Percentiles rank a stretch among this genome's conserved stretches.
Conservation (phyloP, 1,140 invertebrate species). For the Holcopasites calliopsidis region DNA sequence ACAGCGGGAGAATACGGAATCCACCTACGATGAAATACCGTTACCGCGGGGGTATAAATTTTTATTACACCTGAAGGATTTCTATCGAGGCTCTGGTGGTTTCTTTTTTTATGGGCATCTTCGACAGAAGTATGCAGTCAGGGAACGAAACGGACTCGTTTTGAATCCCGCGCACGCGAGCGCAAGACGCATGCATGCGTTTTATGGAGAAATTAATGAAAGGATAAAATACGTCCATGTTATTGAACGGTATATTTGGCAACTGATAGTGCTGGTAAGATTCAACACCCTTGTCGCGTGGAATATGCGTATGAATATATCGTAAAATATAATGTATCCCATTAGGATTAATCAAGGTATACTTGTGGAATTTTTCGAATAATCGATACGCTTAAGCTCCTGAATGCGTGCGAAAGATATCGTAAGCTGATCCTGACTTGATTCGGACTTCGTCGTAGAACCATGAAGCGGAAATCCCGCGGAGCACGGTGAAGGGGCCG, state of each 20-base stretch:
- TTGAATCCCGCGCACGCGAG: not conserved
- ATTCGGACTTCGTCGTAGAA: not conserved
- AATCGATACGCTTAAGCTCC: no score
- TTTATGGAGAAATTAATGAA: not conserved
- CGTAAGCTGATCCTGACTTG: no score
- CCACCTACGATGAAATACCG: slow-evolving; percentile 41
- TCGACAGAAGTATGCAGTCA: not conserved
- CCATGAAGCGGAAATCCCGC: slow-evolving; percentile 10
- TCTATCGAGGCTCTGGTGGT: not conserved
- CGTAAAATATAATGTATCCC: no score
- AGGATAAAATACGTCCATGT: not conserved
- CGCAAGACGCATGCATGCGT: not conserved
- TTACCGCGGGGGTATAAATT: slow-evolving; percentile 34
- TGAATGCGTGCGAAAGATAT: no score
- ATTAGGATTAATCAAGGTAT: no score
- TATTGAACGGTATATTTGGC: not conserved
- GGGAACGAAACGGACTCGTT: not conserved
- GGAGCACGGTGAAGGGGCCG: not conserved
- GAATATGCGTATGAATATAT: no score
- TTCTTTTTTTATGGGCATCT: not conserved
- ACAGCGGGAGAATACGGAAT: slow-evolving; percentile 41
- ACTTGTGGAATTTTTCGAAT: no score
- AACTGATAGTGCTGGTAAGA: no score
- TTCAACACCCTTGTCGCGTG: no score
- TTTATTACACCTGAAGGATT: slow-evolving; percentile 25